A percentile compares a stretch with the other conserved stretches of the same genome.
Evolutionary conservation across 2,113 vertebrate genomes (phyloP).

Genomic region (Lipophrys pholis): DNA sequence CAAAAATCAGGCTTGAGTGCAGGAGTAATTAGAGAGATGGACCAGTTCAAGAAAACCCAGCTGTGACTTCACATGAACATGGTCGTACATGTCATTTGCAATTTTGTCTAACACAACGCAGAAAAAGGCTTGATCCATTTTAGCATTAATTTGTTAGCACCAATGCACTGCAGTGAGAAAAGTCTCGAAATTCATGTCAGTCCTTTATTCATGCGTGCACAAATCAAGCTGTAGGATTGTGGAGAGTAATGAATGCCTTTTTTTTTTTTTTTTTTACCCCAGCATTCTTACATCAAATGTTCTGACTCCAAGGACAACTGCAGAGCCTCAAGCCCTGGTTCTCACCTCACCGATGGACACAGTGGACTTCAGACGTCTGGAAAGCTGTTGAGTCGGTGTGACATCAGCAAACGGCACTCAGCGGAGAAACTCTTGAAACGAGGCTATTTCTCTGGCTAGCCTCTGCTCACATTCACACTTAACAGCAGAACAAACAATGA

Average conservation of each 20-base stretch:
- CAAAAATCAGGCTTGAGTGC: slow-evolving; percentile 58
- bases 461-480: slow-evolving; percentile 81
- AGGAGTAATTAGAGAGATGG: slow-evolving; percentile 73
- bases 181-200: slow-evolving; percentile 37
- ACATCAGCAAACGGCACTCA: slow-evolving; percentile 62
- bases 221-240: slow-evolving; percentile 39
- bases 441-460: slow-evolving; percentile 61
- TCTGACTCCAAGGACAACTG: slow-evolving; percentile 46
- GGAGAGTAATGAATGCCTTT: slow-evolving; percentile 47
- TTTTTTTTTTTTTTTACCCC: neutral
- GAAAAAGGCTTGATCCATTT: slow-evolving; percentile 57
- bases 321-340: slow-evolving; percentile 46
- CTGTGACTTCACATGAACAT: slow-evolving; percentile 72
- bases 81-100: slow-evolving; percentile 61
- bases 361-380: slow-evolving; percentile 60
- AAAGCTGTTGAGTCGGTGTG: slow-evolving; percentile 71
- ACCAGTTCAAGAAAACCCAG: slow-evolving; percentile 70
- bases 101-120: slow-evolving; percentile 69
- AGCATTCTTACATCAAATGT: slow-evolving; percentile 49
- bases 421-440: slow-evolving; percentile 58
- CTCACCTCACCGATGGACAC: slow-evolving; percentile 50
- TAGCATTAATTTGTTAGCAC: slow-evolving; percentile 63
- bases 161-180: slow-evolving; percentile 32
- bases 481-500: slow-evolving; percentile 84
- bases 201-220: slow-evolving; percentile 55